Conservation (phyloP, 1,140 invertebrate genomes). For the Helicoverpa armigera region DNA sequence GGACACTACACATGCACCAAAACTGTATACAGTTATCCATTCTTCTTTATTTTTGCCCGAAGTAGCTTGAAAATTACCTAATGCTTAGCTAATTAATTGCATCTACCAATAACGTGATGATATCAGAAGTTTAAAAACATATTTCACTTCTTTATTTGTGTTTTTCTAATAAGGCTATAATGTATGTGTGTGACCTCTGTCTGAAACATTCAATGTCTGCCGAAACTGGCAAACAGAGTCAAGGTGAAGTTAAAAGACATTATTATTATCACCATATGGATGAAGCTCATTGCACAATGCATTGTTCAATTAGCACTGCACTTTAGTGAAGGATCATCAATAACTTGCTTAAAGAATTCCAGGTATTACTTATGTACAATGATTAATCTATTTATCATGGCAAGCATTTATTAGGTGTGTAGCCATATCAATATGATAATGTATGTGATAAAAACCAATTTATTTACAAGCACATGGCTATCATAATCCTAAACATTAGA, state of each 20-base stretch:
- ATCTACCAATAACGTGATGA: too few relatives aligned
- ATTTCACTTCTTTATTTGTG: neutral
- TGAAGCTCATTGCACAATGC: constrained; percentile 10
- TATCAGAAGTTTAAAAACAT: neutral
- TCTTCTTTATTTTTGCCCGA: too few relatives aligned
- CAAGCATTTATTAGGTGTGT: neutral
- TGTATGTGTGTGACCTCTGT: constrained; percentile 18
- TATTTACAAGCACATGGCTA: neutral
- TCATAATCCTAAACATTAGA: neutral
- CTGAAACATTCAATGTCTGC: constrained; percentile 24
- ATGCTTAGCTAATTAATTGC: too few relatives aligned
- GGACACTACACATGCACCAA: too few relatives aligned
- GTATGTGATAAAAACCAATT: neutral
- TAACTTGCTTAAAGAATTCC: neutral
- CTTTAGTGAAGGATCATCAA: constrained; percentile 13
- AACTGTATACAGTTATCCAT: too few relatives aligned
- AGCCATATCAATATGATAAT: neutral
- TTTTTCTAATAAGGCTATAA: constrained; percentile 6
- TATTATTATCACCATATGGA: constrained; percentile 29
- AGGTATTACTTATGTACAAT: neutral
- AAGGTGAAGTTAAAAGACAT: constrained; percentile 44
- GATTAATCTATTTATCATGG: constrained; percentile 16
- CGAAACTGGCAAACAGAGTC: constrained; percentile 40
- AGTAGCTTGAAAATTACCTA: too few relatives aligned
- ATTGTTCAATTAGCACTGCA: constrained; percentile 25